Evolutionary conservation across 2,888 invertebrate species (phyloP).

Genomic region (Xanthostigma xanthostigma): DNA sequence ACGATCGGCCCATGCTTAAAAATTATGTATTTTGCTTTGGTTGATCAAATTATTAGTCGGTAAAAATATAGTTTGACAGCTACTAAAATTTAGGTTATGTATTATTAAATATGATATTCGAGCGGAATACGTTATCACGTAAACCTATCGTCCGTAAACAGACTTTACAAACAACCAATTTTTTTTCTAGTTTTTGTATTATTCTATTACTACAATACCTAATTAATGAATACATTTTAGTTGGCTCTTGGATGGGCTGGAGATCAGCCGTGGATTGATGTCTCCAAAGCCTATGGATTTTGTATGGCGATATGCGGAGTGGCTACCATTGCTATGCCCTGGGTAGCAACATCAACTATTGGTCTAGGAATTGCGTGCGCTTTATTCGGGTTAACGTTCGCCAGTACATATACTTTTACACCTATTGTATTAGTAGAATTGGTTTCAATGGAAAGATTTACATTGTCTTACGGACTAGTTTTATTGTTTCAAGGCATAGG

Average conservation of each 20-base stretch:
- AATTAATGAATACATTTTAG: conserved; percentile 29
- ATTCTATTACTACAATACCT: not conserved
- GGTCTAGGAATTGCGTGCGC: conserved; percentile 29
- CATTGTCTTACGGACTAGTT: conserved; percentile 81
- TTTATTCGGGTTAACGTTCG: conserved; percentile 78
- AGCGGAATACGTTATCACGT: too few relatives aligned
- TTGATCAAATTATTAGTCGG: too few relatives aligned
- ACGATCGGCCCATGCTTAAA: too few relatives aligned
- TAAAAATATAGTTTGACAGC: too few relatives aligned
- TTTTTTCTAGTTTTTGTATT: not conserved
- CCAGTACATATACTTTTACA: conserved; percentile 82
- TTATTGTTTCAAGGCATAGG: conserved; percentile 85
- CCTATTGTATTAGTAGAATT: conserved; percentile 78
- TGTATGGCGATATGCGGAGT: conserved; percentile 56
- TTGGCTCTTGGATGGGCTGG: conserved; percentile 77
- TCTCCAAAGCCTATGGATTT: conserved; percentile 65
- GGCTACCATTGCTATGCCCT: conserved; percentile 41
- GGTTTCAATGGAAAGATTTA: conserved; percentile 81
- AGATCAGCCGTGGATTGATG: conserved; percentile 70
- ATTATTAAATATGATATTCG: too few relatives aligned
- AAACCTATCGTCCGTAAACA: too few relatives aligned
- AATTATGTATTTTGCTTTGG: too few relatives aligned
- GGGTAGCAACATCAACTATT: conserved; percentile 24
- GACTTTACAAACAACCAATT: too few relatives aligned
- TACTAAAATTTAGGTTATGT: too few relatives aligned